Evolutionary conservation across 2,113 vertebrate genomes (phyloP).

Genomic region (Antechinus flavipes): DNA sequence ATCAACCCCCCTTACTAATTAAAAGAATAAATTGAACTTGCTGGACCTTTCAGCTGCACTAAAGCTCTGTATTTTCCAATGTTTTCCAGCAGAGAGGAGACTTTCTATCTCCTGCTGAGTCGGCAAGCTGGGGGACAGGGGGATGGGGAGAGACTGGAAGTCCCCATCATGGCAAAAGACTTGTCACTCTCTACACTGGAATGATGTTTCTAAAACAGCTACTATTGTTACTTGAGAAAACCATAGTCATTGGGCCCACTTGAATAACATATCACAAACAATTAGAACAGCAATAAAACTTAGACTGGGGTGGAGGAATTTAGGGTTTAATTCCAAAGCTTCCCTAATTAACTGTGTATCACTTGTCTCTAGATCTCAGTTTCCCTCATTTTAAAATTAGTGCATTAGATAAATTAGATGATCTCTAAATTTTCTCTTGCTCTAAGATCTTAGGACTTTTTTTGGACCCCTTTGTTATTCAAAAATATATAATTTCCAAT

Average conservation of each 20-base stretch:
- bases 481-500: neutral
- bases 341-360: neutral
- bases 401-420: neutral
- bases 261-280: neutral
- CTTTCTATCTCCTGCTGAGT: neutral
- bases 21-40: slow-evolving; percentile 69
- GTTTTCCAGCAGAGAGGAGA: slow-evolving; percentile 28
- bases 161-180: neutral
- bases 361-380: neutral
- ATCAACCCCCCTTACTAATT: slow-evolving; percentile 57
- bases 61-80: slow-evolving; percentile 12
- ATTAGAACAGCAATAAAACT: neutral
- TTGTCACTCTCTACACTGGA: neutral
- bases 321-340: neutral
- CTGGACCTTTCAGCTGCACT: slow-evolving; percentile 48
- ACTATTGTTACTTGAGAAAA: fast-evolving
- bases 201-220: neutral
- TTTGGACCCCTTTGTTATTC: neutral
- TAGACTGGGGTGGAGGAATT: neutral
- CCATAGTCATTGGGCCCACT: fast-evolving
- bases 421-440: neutral
- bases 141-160: neutral
- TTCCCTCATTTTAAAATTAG: neutral
- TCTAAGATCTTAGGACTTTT: neutral
- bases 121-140: neutral